Conservation (phyloP, 53 echinoderm and acorn worm genomes). For the Holothuria scabra region DNA sequence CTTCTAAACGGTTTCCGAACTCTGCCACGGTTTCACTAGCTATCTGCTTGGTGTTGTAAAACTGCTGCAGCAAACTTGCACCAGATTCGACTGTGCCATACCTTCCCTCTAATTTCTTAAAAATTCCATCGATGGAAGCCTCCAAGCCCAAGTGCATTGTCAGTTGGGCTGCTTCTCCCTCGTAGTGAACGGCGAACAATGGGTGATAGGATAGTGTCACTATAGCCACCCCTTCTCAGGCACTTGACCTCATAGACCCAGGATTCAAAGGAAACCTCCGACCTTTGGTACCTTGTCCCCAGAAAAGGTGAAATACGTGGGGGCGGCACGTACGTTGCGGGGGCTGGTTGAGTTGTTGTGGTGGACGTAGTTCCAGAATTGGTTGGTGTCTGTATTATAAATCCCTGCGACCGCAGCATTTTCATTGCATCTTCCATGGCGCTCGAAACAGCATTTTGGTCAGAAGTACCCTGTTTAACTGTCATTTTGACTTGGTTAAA, state of each 20-base stretch:
- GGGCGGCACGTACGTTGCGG: constrained; percentile 21
- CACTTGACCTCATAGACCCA: constrained; percentile 49
- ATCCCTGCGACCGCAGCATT: constrained; percentile 13
- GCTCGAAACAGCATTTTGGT: not conserved
- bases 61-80: constrained; percentile 51
- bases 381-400: not conserved
- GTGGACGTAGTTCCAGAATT: not conserved
- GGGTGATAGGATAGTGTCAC: not conserved
- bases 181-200: constrained; percentile 49
- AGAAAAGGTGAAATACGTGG: constrained; percentile 13
- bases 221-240: not conserved
- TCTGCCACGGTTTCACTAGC: constrained; percentile 15
- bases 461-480: not conserved
- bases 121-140: constrained; percentile 3
- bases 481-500: not conserved
- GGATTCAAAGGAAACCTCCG: constrained; percentile 48
- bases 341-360: not conserved
- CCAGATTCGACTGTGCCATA: constrained; percentile 56
- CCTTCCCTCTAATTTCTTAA: constrained; percentile 49
- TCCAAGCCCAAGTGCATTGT: constrained; percentile 34
- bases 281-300: constrained; percentile 45
- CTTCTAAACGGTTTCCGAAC: constrained; percentile 40
- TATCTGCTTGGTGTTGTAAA: constrained; percentile 41
- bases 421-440: not conserved
- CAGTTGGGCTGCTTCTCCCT: constrained; percentile 42